Evolutionary conservation across 2,888 invertebrate species (phyloP), one percentile per base, ranked within the genome.

Genomic region (Nesidiocoris tenuis): DNA sequence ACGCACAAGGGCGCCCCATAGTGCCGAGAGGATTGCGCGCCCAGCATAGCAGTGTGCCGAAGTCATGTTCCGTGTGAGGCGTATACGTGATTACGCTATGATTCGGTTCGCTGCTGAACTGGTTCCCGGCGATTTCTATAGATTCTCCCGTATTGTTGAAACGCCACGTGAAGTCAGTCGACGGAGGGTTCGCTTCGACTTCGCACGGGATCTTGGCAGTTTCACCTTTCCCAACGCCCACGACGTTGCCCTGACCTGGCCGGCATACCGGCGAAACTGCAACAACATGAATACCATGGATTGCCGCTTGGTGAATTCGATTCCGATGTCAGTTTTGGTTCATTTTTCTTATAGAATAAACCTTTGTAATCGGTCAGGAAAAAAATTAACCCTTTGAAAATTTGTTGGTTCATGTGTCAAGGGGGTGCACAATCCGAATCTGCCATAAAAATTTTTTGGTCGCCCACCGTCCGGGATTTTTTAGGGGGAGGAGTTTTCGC

Each of bases 141-240:
- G 88, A 87, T 81, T 91, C 91, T 79, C 88, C 87, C 59, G 89
- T 88, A 82, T 90, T 90, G 86, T 92, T 92, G 85, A 92, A 91
- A 84, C 89, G 90, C 91, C 91, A 91, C 77, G 87, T 86, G 84
- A 90, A 91, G 80, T 86, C 86, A 55, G 90, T 86, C 79, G 89
- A 90, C 82, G 87, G 86, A 7, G 94, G 94, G 82, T 93, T 92
- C 0, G 92, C 91, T 79, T 92, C 90, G 59, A 93, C 84, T 81
- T 90, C 89, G 82, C 87, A 92, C n/a, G 87, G 85, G 79, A 92
- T 87, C 81, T 86, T 86, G 56, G 88, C 88, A 9, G 87, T 86
- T 83, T 92, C 92, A 79, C 89, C 88, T 17, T 90, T 85, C 12
- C 90, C 92, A n/a, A 90, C 89, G 23, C 91, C 92, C 82, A 90